Percentiles rank a stretch among this genome's conserved stretches.
Evolutionary conservation across 2,888 invertebrate species (phyloP).

Genomic region (Ligdia adustata): DNA sequence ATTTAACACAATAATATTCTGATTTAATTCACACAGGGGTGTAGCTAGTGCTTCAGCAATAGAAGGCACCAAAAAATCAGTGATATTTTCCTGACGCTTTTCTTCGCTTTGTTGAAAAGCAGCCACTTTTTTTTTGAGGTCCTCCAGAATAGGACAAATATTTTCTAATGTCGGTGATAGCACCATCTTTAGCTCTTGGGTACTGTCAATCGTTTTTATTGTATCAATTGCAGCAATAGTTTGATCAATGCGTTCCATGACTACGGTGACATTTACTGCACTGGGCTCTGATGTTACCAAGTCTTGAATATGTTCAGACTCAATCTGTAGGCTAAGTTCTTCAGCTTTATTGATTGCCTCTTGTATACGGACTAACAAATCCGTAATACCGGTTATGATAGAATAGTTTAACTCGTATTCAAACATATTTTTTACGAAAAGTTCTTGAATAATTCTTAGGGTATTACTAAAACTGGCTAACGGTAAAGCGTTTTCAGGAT

Average conservation of each 20-base stretch:
- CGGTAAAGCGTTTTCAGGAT: slow-evolving; percentile 53
- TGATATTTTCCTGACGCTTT: slow-evolving; percentile 51
- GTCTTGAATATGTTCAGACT: slow-evolving; percentile 60
- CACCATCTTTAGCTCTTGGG: slow-evolving; percentile 43
- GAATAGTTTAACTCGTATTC: slow-evolving; percentile 62
- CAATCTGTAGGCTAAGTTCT: slow-evolving; percentile 55
- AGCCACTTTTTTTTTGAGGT: slow-evolving; percentile 64
- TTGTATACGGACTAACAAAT: slow-evolving; percentile 57
- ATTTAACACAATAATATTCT: slow-evolving; percentile 61
- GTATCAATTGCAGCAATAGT: slow-evolving; percentile 64
- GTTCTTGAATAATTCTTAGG: slow-evolving; percentile 60
- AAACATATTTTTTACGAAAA: slow-evolving; percentile 60
- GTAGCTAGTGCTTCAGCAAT: slow-evolving; percentile 65
- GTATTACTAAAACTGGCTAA: slow-evolving; percentile 67
- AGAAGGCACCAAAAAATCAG: slow-evolving; percentile 67
- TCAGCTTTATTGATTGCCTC: slow-evolving; percentile 63
- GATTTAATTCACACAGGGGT: slow-evolving; percentile 65
- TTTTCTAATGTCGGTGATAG: slow-evolving; percentile 55
- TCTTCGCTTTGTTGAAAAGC: slow-evolving; percentile 47
- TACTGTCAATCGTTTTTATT: slow-evolving; percentile 55
- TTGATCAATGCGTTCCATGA: slow-evolving; percentile 65
- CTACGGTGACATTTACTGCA: slow-evolving; percentile 50
- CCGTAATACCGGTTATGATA: slow-evolving; percentile 57
- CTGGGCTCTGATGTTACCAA: slow-evolving; percentile 39
- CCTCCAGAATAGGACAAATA: slow-evolving; percentile 65